Conservation (phyloP, 64 coral and sea anemone species). For the Montipora capricornis region DNA sequence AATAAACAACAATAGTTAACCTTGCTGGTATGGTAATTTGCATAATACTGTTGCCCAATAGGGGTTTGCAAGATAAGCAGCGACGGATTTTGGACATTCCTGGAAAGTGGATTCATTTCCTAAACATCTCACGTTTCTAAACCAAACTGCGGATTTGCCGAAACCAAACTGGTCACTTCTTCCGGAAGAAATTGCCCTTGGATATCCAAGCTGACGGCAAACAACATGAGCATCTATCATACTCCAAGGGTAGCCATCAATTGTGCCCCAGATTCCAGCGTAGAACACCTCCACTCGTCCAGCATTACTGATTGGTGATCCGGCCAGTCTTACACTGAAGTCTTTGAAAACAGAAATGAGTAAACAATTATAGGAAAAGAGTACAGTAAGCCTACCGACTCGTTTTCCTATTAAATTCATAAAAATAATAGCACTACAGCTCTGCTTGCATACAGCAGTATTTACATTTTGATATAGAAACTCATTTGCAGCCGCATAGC, state of each 20-base stretch:
- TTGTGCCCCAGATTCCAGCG: background rate
- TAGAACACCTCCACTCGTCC: constrained; percentile 14
- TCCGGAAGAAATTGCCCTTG: background rate
- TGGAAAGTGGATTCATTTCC: constrained; percentile 7
- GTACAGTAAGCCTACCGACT: too few relatives aligned
- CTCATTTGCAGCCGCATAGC: too few relatives aligned
- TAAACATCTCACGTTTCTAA: constrained; percentile 5
- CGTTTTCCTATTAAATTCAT: too few relatives aligned
- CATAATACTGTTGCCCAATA: background rate
- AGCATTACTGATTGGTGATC: constrained; percentile 22
- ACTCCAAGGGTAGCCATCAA: background rate
- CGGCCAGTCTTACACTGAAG: background rate
- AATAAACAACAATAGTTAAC: background rate
- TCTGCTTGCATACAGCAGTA: too few relatives aligned
- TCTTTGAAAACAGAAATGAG: background rate
- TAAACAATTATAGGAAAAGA: background rate
- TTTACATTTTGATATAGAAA: too few relatives aligned
- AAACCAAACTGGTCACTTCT: constrained; percentile 2
- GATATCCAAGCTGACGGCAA: constrained; percentile 9
- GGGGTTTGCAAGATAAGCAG: background rate
- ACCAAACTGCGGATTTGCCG: background rate
- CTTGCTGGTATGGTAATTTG: background rate
- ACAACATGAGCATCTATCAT: constrained; percentile 4
- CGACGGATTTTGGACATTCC: background rate
- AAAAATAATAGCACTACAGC: too few relatives aligned